Evolutionary conservation across 1,140 invertebrate genomes (phyloP).

Genomic region (Drosophila sturtevanti): DNA sequence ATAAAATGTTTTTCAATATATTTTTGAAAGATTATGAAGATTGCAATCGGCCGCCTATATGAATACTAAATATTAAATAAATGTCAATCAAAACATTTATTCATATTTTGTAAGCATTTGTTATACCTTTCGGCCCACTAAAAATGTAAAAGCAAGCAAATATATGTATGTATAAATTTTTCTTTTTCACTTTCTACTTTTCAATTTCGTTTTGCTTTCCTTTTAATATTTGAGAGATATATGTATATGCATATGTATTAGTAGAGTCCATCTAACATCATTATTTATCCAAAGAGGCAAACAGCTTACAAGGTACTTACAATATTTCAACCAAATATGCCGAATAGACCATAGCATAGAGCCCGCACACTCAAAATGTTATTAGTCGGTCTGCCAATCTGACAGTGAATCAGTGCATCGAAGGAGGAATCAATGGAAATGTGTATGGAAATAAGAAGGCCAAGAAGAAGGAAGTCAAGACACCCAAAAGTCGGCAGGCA

Average conservation of each 20-base stretch:
- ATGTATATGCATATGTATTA: too few relatives aligned
- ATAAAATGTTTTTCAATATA: too few relatives aligned
- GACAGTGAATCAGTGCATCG: conserved; percentile 43
- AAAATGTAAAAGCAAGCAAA: too few relatives aligned
- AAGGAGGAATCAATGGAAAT: not conserved
- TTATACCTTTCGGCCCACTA: too few relatives aligned
- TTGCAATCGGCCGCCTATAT: too few relatives aligned
- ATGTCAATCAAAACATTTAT: too few relatives aligned
- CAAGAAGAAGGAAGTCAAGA: conserved; percentile 3
- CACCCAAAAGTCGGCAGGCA: conserved; percentile 7
- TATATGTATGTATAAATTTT: not conserved
- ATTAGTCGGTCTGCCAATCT: conserved; percentile 21
- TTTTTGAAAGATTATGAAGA: too few relatives aligned
- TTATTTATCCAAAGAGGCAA: conserved; percentile 56
- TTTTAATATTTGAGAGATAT: not conserved
- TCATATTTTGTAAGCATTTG: too few relatives aligned
- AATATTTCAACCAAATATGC: conserved; percentile 72
- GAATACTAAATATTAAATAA: too few relatives aligned
- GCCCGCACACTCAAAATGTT: conserved; percentile 49
- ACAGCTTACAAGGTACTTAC: conserved; percentile 70
- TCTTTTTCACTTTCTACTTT: not conserved
- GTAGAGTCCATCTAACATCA: conserved; percentile 31
- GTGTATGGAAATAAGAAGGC: not conserved
- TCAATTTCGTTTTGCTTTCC: not conserved
- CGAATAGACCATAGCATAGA: conserved; percentile 26